Base-by-base conservation (phyloP, 2,888 invertebrate species). In the Eupithecia exiguata region DNA sequence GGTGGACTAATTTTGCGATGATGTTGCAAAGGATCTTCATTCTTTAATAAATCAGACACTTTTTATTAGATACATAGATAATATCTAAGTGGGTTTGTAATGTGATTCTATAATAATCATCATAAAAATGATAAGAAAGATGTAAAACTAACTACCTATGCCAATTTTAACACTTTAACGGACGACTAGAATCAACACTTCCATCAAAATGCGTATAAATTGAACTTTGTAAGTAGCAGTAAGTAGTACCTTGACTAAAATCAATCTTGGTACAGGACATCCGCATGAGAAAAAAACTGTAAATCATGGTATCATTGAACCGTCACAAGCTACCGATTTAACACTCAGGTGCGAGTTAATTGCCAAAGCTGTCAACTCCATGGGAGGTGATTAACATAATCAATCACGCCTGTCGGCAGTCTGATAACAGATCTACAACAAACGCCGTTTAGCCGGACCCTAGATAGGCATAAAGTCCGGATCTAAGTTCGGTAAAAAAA, bases 351-450 rank as follows among this genome's bases (percentile, higher is more conserved):
- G 77, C 72, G 75, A 77, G 77, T 78, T 77, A 78, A 80, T 76
- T 75, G 75, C 76, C 76, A 71, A 35, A 74, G 74, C 79, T 77
- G 80, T 79, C 79, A 77, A 77, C 78, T 66, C 71, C 74, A 75
- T 73, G 71, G 77, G 75, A 74, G 80, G 79, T 74, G 71, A 80
- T 79, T 80, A 80, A 72, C 77, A 77, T 77, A 76, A 80, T 80
- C 79, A 77, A 80, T 80, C 80, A 80, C 69, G 69, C 16, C 77
- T 79, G 80, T 80, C 80, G 74, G 72, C 80, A 49, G 65, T 49
- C 74, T 76, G 80, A 80, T 80, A 80, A 79, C 75, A 77, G 68
- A 79, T 80, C 80, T 78, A 78, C 75, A 71, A 78, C 75, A 74
- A 80, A 77, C 70, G 71, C 72, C 75, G 77, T 76, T 80, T 80